Percentiles rank a stretch among this genome's conserved stretches.
These are phyloP conservation scores for Tolmerus cingulatus DNA, from an alignment of 2,888 invertebrate genomes.

Conservation along the genomic window DNA sequence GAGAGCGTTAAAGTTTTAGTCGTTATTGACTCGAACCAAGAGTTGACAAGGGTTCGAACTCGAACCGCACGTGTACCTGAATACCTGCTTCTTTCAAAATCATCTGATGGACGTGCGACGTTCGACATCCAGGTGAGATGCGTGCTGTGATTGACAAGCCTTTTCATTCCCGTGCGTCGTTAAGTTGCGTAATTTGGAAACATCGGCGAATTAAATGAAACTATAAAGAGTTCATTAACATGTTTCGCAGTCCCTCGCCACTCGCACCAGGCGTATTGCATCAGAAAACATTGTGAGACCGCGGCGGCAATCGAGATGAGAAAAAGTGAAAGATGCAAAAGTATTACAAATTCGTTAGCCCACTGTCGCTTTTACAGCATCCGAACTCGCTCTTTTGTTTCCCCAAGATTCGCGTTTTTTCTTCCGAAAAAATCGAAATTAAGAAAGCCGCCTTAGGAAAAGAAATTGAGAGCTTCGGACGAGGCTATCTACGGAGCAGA, in stretches of 20 bases:
- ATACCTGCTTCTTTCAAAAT: background rate
- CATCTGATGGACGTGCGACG: background rate
- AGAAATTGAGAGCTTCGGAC: background rate
- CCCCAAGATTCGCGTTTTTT: background rate
- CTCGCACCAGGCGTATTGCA: background rate
- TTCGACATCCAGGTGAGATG: background rate
- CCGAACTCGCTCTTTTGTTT: background rate
- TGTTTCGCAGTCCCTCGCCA: background rate
- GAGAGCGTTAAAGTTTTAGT: no score
- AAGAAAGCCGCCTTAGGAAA: background rate
- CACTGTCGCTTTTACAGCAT: background rate
- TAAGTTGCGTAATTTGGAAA: slow-evolving; percentile 5
- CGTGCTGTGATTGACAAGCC: background rate
- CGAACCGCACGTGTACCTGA: background rate
- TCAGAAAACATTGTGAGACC: background rate
- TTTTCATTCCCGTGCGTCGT: background rate
- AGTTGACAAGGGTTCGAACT: background rate
- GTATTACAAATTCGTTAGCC: background rate
- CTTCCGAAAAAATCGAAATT: background rate
- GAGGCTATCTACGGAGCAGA: background rate
- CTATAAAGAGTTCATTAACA: slow-evolving; percentile 27
- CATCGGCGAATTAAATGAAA: slow-evolving; percentile 7
- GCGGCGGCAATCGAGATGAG: background rate
- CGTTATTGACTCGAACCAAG: background rate
- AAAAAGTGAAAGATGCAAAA: background rate